Base-by-base conservation (phyloP, 2,888 invertebrate species). In the Odontocerum albicorne region DNA sequence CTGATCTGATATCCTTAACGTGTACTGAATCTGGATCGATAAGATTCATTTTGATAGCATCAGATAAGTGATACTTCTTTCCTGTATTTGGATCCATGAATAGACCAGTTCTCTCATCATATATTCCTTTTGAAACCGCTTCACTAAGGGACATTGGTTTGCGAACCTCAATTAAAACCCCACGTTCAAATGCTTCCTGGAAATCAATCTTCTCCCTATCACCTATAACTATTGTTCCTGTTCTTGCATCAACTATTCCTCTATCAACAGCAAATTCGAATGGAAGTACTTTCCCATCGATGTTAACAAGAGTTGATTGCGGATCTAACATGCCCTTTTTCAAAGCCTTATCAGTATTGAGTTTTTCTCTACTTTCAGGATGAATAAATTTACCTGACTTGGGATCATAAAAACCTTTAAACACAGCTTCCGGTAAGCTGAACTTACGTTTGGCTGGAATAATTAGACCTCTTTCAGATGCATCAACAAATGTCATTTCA, bases 361-460 rank as follows among this genome's bases (percentile, higher is more conserved):
- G 72, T 68, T 88, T 86, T 69, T 90, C 89, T 64, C 86, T 85
- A n/a, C 86, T 88, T 65, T 85, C 81, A 2, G 90, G 87, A 68
- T 89, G 88, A 31, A 86, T 86, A 66, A 92, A 90, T 66, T 88
- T 85, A 40, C 94, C 93, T 27, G 88, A 86, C 64, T 84, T 82
- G 0, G 90, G 87, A 75, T 96, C 92, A 66, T 93, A 94, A 60
- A 90, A 84, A n/a, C 93, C 93, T 72, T 90, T 88, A 66, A 89
- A 89, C n/a, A 95, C 87, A 1, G 94, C 94, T 73, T 93, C 92
- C 0, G 91, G 90, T 20, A 94, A 76, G 57, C 90, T 90, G 61
- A 92, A 85, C 69, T 88, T 90, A 47, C 87, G 85, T 68, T 91
- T 90, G 33, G 90, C 87, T 6, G 91, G 89, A 4, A 92, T 81